Evolutionary conservation across 2,888 invertebrate genomes (phyloP).

Genomic region (Thera obeliscata): DNA sequence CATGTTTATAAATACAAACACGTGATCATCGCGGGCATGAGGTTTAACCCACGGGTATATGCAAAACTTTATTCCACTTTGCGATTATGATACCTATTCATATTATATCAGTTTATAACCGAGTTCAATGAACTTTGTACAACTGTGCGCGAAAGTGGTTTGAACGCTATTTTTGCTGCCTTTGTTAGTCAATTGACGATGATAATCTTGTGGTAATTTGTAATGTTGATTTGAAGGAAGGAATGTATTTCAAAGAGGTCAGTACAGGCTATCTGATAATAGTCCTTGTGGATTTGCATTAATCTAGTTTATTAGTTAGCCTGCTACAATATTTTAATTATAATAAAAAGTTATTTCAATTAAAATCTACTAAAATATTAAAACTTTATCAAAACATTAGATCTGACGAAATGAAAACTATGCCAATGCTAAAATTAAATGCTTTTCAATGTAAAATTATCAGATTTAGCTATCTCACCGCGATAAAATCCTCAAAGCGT

Average conservation of each 20-base stretch:
- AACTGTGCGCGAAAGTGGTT: constrained; percentile 57
- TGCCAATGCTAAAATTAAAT: not conserved
- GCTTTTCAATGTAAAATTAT: constrained; percentile 2
- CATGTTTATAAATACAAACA: constrained; percentile 48
- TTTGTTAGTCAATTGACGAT: constrained; percentile 48
- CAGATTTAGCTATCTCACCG: not conserved
- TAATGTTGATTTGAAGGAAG: constrained; percentile 28
- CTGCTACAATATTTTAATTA: no score
- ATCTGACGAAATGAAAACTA: not conserved
- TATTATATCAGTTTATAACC: constrained; percentile 61
- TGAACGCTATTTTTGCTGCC: constrained; percentile 43
- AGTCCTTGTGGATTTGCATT: not conserved
- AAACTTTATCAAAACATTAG: not conserved
- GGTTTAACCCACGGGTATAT: constrained; percentile 64
- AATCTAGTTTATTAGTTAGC: not conserved
- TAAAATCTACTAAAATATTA: no score
- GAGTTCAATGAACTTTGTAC: constrained; percentile 70
- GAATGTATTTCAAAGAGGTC: constrained; percentile 22
- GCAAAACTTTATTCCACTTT: constrained; percentile 73
- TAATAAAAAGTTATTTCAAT: no score
- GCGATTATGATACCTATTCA: constrained; percentile 59
- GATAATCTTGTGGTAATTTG: constrained; percentile 29
- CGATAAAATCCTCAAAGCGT: constrained; percentile 2
- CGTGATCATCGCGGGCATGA: constrained; percentile 41
- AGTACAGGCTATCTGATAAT: constrained; percentile 10